Percentiles rank a stretch among this genome's conserved stretches.
Evolutionary conservation across 1,140 invertebrate species (phyloP).

Genomic region (Drosophila littoralis): DNA sequence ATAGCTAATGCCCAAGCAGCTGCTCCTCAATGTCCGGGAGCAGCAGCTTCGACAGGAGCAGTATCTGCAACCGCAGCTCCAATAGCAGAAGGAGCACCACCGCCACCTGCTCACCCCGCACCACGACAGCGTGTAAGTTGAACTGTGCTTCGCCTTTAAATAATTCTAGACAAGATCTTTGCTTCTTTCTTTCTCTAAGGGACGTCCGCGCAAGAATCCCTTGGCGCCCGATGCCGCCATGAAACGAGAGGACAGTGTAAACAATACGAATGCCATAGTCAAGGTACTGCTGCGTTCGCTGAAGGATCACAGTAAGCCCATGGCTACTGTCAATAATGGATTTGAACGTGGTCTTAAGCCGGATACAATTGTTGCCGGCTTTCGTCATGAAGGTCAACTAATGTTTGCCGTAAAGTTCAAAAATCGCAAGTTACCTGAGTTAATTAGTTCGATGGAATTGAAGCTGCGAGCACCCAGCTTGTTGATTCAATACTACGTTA

Average conservation of each 20-base stretch:
- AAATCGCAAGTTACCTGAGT: conserved; percentile 18
- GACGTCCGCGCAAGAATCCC: conserved; percentile 13
- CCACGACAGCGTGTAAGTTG: conserved; percentile 22
- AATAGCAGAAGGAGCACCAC: background rate
- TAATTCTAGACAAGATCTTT: too few relatives aligned
- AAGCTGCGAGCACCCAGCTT: conserved; percentile 8
- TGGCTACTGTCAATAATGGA: conserved; percentile 4
- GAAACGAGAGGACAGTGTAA: background rate
- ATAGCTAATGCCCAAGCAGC: background rate
- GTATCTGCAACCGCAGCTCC: too few relatives aligned
- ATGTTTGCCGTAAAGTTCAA: conserved; percentile 12
- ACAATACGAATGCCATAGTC: background rate
- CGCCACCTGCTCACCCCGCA: too few relatives aligned
- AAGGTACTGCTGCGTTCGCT: background rate
- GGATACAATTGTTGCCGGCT: conserved; percentile 6
- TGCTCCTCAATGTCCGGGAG: too few relatives aligned
- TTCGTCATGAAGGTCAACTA: background rate
- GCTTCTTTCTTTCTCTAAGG: background rate
- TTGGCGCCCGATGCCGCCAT: background rate
- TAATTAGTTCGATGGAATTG: conserved; percentile 2
- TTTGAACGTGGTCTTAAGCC: conserved; percentile 19
- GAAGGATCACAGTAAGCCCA: background rate
- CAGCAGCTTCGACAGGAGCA: too few relatives aligned
- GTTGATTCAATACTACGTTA: conserved; percentile 9
- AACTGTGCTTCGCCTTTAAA: too few relatives aligned